Percentiles rank a stretch among this genome's conserved stretches.
phyloP scores from a whole-genome alignment of 2,888 invertebrate species.

The Pseudococcus viburni region DNA sequence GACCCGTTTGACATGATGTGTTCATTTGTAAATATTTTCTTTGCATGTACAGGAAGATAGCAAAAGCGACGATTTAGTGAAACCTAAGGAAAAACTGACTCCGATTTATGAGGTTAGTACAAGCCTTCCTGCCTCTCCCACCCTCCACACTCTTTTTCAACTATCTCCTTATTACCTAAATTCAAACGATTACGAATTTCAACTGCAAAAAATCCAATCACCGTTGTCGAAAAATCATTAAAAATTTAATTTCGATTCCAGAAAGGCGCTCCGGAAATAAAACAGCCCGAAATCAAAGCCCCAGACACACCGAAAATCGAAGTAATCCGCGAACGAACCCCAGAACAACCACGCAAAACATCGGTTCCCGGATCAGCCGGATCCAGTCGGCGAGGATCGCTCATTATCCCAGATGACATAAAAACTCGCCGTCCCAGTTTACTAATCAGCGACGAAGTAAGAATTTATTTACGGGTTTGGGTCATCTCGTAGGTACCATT shows the following conservation, averaged over 20 bases:
- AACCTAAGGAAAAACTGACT: constrained; percentile 48
- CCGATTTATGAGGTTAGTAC: constrained; percentile 35
- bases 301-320: constrained; percentile 86
- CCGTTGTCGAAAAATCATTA: background rate
- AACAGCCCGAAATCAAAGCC: constrained; percentile 79
- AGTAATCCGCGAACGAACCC: constrained; percentile 85
- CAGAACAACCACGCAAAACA: constrained; percentile 79
- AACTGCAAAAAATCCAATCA: too few relatives aligned
- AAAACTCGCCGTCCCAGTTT: constrained; percentile 89
- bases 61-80: constrained; percentile 32
- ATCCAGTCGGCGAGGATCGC: constrained; percentile 84
- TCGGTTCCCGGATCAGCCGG: constrained; percentile 81
- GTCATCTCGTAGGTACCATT: background rate
- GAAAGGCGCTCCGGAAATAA: constrained; percentile 20
- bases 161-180: too few relatives aligned
- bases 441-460: constrained; percentile 95
- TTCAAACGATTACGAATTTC: too few relatives aligned
- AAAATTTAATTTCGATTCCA: background rate
- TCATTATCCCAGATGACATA: constrained; percentile 84
- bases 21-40: constrained; percentile 15
- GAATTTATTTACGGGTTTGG: constrained; percentile 18
- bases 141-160: background rate
- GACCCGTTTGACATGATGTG: background rate
- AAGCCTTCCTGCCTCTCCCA: background rate
- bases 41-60: constrained; percentile 37